Evolutionary conservation across 2,888 invertebrate genomes (phyloP), one percentile per base, ranked within the genome.

Genomic region (Bombylius major): DNA sequence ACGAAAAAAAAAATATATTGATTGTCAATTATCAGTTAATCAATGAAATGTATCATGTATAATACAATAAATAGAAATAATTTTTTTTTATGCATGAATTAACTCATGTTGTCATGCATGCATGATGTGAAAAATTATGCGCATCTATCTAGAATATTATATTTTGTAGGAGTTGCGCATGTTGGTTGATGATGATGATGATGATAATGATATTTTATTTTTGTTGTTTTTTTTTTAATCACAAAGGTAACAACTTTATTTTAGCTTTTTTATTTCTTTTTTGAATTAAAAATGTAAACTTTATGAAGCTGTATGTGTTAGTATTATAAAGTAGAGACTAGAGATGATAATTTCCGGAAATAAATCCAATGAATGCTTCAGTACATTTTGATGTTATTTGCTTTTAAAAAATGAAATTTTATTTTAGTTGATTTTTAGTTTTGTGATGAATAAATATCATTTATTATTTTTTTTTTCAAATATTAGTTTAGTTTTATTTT

Each of bases 291-390:
- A 31, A 31, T 12, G 23, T 14, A 11, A 31, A 31, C 23, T 23
- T 23, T 23, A 23, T 23, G 23, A 23, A 23, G 3, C 23, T 23
- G 44, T 11, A 12, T 44, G 13, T 44, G 5, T 13, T 44, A 13
- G 5, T 44, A 36, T 23, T 45, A 42, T 46, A 8, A 13, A 39
- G 31, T 23, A 7, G 23, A 31, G 47, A 47, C 12, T 23, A 7
- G 23, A 31, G 47, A 47, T 31, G 45, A 23, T 56, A 58, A 60
- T 58, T 59, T 58, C 60, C 60, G 60, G 60, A 60, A 60, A 51
- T 51, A 59, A 54, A 58, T 60, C 55, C 56, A 59, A 42, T 59
- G 60, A 59, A 42, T 59, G 60, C 53, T 60, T 59, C 59, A 60
- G 59, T 60, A 59, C 56, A 51, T 56, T 55, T 60, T 49, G 53